These are phyloP conservation scores for Valencia hispanica DNA, from an alignment of 2,797 vertebrate genomes.

Conservation along the genomic window DNA sequence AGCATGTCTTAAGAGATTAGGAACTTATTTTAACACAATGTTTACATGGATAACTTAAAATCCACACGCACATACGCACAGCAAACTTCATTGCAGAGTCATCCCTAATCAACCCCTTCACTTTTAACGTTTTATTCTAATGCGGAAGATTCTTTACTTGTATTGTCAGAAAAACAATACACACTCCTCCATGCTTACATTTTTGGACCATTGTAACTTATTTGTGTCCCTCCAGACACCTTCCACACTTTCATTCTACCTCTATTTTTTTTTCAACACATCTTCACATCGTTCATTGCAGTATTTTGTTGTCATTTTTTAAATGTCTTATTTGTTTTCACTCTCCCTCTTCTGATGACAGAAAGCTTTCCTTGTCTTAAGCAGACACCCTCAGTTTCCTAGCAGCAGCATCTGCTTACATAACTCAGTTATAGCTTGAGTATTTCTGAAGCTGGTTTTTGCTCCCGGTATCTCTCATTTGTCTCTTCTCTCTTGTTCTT, in stretches of 20 bases:
- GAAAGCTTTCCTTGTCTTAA: slow-evolving; percentile 70
- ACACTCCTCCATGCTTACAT: slow-evolving; percentile 5
- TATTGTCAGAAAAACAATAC: slow-evolving; percentile 12
- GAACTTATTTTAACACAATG: slow-evolving; percentile 31
- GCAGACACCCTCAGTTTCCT: slow-evolving; percentile 65
- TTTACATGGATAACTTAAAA: slow-evolving; percentile 8
- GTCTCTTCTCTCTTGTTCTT: slow-evolving; percentile 40
- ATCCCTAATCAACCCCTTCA: slow-evolving; percentile 39
- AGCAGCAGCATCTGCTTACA: slow-evolving; percentile 79
- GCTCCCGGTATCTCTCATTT: slow-evolving; percentile 57
- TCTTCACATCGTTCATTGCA: slow-evolving; percentile 35
- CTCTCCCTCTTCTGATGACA: slow-evolving; percentile 63
- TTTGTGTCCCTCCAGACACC: slow-evolving; percentile 20
- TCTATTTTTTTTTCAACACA: slow-evolving; percentile 10
- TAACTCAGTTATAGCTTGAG: slow-evolving; percentile 80
- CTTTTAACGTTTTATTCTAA: slow-evolving; percentile 29
- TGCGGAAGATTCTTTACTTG: slow-evolving; percentile 23
- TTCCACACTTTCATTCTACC: slow-evolving; percentile 4
- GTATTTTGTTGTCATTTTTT: slow-evolving; percentile 33
- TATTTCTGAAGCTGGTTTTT: slow-evolving; percentile 69
- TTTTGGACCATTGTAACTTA: slow-evolving; percentile 8
- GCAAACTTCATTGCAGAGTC: slow-evolving; percentile 41
- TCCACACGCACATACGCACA: slow-evolving; percentile 10
- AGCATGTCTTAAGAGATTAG: slow-evolving; percentile 40
- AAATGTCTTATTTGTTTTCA: slow-evolving; percentile 29